phyloP scores from a whole-genome alignment of 2,888 invertebrate genomes.

The Amphimallon solstitiale region DNA sequence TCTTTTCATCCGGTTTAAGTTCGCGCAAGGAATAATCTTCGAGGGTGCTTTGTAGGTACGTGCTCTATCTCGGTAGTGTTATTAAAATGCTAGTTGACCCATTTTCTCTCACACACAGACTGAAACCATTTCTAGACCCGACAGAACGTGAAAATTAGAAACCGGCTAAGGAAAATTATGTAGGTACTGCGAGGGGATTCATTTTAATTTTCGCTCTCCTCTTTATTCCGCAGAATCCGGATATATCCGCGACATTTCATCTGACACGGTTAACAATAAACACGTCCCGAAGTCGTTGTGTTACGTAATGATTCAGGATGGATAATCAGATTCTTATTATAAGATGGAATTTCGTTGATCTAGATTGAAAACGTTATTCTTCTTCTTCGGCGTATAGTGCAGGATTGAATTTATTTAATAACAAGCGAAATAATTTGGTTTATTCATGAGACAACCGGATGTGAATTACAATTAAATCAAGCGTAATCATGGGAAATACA shows the following conservation, averaged over 20 bases:
- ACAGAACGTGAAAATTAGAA: slow-evolving; percentile 10
- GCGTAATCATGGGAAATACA: too few relatives aligned
- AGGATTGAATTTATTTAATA: too few relatives aligned
- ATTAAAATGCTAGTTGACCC: slow-evolving; percentile 41
- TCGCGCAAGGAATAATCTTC: slow-evolving; percentile 16
- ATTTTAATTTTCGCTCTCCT: slow-evolving; percentile 10
- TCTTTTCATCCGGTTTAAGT: slow-evolving; percentile 26
- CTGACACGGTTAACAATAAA: background rate
- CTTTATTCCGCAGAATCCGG: background rate
- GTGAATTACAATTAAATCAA: too few relatives aligned
- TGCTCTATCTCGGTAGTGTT: slow-evolving; percentile 33
- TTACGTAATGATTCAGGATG: too few relatives aligned
- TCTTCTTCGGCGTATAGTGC: too few relatives aligned
- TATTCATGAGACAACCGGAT: too few relatives aligned
- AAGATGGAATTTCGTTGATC: too few relatives aligned
- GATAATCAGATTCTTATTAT: too few relatives aligned
- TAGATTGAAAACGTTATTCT: too few relatives aligned
- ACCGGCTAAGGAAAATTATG: background rate
- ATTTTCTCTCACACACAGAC: slow-evolving; percentile 29
- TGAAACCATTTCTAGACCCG: slow-evolving; percentile 1
- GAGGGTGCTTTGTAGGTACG: slow-evolving; percentile 22
- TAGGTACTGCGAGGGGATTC: slow-evolving; percentile 14
- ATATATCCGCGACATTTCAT: background rate
- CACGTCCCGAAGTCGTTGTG: background rate
- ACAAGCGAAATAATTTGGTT: too few relatives aligned